These are phyloP conservation scores for Pinna nobilis DNA, from an alignment of 1,140 invertebrate species.

Conservation along the genomic window DNA sequence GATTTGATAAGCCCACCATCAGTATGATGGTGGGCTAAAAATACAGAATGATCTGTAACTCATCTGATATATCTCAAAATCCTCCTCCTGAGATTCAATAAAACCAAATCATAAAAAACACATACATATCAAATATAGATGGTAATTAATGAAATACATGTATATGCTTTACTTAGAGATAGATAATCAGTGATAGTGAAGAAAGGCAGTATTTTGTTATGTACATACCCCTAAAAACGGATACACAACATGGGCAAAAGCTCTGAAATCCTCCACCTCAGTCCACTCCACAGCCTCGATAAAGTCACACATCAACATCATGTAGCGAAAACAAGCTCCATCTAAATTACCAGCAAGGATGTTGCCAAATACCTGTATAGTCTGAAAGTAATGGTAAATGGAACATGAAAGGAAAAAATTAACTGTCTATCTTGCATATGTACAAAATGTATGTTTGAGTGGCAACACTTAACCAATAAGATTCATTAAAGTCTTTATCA, in stretches of 20 bases:
- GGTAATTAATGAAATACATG: too few species aligned
- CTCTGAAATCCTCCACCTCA: constrained; percentile 70
- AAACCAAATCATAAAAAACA: constrained; percentile 1
- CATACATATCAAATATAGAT: too few species aligned
- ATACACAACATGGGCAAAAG: constrained; percentile 68
- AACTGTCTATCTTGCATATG: too few species aligned
- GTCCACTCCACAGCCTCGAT: constrained; percentile 68
- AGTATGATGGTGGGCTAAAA: too few species aligned
- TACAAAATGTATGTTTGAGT: too few species aligned
- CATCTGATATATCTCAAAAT: constrained; percentile 72
- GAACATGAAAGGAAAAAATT: too few species aligned
- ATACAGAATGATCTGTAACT: constrained; percentile 72
- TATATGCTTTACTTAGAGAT: too few species aligned
- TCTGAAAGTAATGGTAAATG: too few species aligned
- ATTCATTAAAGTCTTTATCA: too few species aligned
- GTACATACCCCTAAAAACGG: constrained; percentile 67
- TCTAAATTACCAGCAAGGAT: constrained; percentile 70
- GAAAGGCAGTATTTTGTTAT: neutral
- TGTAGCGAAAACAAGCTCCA: constrained; percentile 67
- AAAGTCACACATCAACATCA: constrained; percentile 68
- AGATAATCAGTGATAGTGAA: too few species aligned
- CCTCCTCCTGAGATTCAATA: constrained; percentile 72
- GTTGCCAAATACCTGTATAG: constrained; percentile 66
- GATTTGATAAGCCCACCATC: too few species aligned
- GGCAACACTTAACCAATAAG: too few species aligned